Evolutionary conservation across 2,888 invertebrate species (phyloP), one percentile per base, ranked within the genome.

Genomic region (Cyaniris semiargus): DNA sequence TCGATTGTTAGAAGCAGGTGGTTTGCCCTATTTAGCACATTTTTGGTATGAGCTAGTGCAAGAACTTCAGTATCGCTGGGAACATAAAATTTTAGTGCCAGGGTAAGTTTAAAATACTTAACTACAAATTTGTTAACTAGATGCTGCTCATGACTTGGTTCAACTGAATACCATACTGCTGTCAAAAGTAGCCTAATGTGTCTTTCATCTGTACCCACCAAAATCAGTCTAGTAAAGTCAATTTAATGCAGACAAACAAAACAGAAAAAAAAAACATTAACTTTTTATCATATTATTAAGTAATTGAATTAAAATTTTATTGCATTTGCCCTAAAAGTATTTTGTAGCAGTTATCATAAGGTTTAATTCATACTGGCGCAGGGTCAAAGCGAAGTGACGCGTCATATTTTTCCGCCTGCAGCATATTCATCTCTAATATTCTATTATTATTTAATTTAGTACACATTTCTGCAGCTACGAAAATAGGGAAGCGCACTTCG

Each of bases 21-120:
- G 97, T 1, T 96, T 97, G 6, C 94, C 96, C 0, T 96, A 97
- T 76, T 94, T 98, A 77, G 97, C 98, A 0, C 98, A 99, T 85
- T 88, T 99, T 18, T 99, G 99, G 99, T 97, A 97, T 84, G 98
- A 98, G 87, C 97, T 99, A 86, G 95, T 97, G 0, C 96, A 98
- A 83, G 98, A 98, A 88, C 95, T 99, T 87, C 95, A 98, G 80
- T 97, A 97, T 85, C 94, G 98, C 44, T 98, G 98, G 97, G 98
- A 99, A 84, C 96, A 96, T 83, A 95, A 95, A 76, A 95, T 96
- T 79, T 86, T 94, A 58, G 95, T 98, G 81, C 97, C 97, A 31
- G 98, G 98, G 98, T 98, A 90, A 97, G 97, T 96, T 18, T 10
- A 56, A 38, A n/a, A 21, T 15, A 13, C 7, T 44, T 44, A 27